A percentile compares a stretch with the other conserved stretches of the same genome.
These are phyloP conservation scores for Phyllotis vaccarum DNA, from an alignment of 2,797 vertebrate genomes.

Conservation along the genomic window DNA sequence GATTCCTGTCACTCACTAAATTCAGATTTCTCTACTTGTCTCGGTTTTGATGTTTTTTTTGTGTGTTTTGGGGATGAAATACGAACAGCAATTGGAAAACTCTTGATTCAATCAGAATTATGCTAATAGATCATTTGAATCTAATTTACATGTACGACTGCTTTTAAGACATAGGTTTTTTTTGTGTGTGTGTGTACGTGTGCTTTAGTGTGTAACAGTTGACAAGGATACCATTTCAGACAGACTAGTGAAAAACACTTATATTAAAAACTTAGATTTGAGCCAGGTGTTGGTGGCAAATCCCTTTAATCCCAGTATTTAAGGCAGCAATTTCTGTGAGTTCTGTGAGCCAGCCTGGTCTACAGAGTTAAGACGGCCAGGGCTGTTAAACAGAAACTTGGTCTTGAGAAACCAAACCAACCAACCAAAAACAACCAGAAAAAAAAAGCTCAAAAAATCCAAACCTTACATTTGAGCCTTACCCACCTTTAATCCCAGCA, in stretches of 20 bases:
- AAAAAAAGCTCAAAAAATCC: not conserved
- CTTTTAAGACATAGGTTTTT: slow-evolving; percentile 8
- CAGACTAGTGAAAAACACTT: not conserved
- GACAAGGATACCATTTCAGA: slow-evolving; percentile 50
- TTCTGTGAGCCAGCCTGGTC: not conserved
- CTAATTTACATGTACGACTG: not conserved
- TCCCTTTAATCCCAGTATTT: not conserved
- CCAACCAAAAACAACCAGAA: not conserved
- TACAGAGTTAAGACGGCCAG: not conserved
- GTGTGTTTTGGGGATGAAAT: slow-evolving; percentile 52
- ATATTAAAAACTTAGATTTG: not conserved
- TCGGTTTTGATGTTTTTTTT: slow-evolving; percentile 55
- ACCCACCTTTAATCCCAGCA: not conserved
- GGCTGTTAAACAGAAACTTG: not conserved
- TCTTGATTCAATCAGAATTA: slow-evolving; percentile 68
- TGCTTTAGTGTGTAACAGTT: slow-evolving; percentile 48
- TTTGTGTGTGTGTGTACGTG: not conserved
- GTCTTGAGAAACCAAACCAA: not conserved
- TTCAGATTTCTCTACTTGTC: slow-evolving; percentile 57
- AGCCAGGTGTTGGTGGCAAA: not conserved
- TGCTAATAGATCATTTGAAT: slow-evolving; percentile 59
- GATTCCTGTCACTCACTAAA: slow-evolving; percentile 48
- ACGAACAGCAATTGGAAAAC: not conserved
- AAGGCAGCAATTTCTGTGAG: not conserved
- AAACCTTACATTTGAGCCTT: not conserved